Evolutionary conservation across 1,140 invertebrate genomes (phyloP).

Genomic region (Magallana ariakensis): DNA sequence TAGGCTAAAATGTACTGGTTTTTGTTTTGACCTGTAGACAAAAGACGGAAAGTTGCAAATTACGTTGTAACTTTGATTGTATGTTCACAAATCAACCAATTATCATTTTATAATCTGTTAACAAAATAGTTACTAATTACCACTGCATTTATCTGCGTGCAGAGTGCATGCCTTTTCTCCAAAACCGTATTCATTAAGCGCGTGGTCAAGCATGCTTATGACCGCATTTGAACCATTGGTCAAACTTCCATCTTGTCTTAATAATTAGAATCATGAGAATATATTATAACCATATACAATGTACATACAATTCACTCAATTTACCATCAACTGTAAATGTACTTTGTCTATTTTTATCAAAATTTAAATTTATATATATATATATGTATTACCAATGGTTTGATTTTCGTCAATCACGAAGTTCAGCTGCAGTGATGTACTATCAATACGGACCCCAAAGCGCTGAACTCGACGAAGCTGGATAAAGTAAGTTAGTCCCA

Average conservation of each 20-base stretch:
- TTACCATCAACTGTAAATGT: too few species aligned
- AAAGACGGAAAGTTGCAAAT: too few species aligned
- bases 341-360: too few species aligned
- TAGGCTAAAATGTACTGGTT: conserved; percentile 1
- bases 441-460: background rate
- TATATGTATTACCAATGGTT: too few species aligned
- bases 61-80: too few species aligned
- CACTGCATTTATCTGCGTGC: conserved; percentile 3
- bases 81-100: too few species aligned
- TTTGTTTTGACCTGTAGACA: conserved; percentile 15
- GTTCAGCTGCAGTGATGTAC: background rate
- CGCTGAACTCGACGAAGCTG: background rate
- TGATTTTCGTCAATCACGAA: conserved; percentile 18
- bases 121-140: too few species aligned
- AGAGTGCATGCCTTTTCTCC: background rate
- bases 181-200: background rate
- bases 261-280: too few species aligned
- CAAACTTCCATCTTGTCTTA: background rate
- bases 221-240: conserved; percentile 18
- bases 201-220: conserved; percentile 17
- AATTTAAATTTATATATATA: too few species aligned
- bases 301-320: too few species aligned
- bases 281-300: too few species aligned
- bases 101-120: too few species aligned
- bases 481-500: background rate